phyloP scores from a whole-genome alignment of 2,113 vertebrate genomes.

The Podarcis cretensis region DNA sequence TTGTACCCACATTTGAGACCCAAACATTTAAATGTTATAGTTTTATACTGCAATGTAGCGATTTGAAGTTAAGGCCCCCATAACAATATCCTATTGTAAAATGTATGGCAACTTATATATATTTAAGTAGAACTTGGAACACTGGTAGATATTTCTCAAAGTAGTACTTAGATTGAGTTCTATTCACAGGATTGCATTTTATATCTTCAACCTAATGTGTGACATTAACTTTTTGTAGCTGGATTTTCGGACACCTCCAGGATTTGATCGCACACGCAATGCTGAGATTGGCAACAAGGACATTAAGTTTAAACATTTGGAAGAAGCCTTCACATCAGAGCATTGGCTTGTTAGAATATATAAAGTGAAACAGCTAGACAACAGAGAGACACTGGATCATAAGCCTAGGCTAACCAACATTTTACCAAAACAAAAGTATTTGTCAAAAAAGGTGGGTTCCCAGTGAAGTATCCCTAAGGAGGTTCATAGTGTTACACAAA shows the following conservation, averaged over 20 bases:
- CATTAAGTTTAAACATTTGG: conserved; percentile 95
- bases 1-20: too few relatives aligned
- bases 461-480: conserved; percentile 42
- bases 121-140: background rate
- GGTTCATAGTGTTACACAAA: background rate
- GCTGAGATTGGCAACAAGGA: conserved; percentile 99
- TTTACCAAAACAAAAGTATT: conserved; percentile 93
- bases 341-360: conserved; percentile 99
- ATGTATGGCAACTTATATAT: background rate
- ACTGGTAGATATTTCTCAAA: background rate
- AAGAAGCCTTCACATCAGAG: conserved; percentile 97
- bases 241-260: conserved; percentile 96
- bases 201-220: conserved; percentile 9
- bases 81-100: background rate
- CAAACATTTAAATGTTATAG: background rate
- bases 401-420: conserved; percentile 90
- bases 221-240: conserved; percentile 77
- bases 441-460: conserved; percentile 92
- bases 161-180: background rate
- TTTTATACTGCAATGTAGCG: background rate
- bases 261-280: conserved; percentile 96
- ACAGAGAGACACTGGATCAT: conserved; percentile 90
- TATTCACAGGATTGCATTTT: background rate
- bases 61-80: background rate
- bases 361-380: conserved; percentile 95